A percentile compares a stretch with the other conserved stretches of the same genome.
These are phyloP conservation scores for Geotrupes spiniger DNA, from an alignment of 2,888 invertebrate species.

Conservation along the genomic window DNA sequence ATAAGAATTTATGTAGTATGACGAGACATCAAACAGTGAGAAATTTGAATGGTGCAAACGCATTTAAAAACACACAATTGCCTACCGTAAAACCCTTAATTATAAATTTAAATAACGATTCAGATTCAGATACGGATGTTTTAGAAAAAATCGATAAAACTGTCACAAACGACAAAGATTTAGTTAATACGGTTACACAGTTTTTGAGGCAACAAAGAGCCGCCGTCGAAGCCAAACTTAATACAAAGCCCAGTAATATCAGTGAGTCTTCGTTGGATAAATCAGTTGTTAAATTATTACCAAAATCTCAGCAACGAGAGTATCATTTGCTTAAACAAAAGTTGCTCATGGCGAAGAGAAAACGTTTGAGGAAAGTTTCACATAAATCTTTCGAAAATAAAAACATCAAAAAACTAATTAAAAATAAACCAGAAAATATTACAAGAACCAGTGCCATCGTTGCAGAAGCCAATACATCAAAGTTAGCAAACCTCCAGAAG, in stretches of 20 bases:
- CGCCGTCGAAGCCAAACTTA: conserved; percentile 40
- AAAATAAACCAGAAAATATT: neutral
- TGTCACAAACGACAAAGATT: conserved; percentile 8
- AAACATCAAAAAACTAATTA: neutral
- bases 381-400: conserved; percentile 5
- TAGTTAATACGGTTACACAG: conserved; percentile 35
- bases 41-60: conserved; percentile 20
- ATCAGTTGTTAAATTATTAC: conserved; percentile 44
- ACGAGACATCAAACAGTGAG: neutral
- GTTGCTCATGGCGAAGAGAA: conserved; percentile 37
- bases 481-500: conserved; percentile 23
- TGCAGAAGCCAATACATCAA: neutral
- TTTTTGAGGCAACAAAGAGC: conserved; percentile 47
- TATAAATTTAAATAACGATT: conserved; percentile 45
- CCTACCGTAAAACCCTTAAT: conserved; percentile 43
- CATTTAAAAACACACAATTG: conserved; percentile 19
- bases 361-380: conserved; percentile 14
- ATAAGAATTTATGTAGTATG: neutral
- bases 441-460: neutral
- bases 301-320: conserved; percentile 46
- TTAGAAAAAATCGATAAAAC: conserved; percentile 13
- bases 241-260: conserved; percentile 5
- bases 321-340: conserved; percentile 44
- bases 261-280: conserved; percentile 31
- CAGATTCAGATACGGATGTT: conserved; percentile 42